Evolutionary conservation across 2,888 invertebrate genomes (phyloP), one percentile per base, ranked within the genome.

Genomic region (Athripsodes cinereus): DNA sequence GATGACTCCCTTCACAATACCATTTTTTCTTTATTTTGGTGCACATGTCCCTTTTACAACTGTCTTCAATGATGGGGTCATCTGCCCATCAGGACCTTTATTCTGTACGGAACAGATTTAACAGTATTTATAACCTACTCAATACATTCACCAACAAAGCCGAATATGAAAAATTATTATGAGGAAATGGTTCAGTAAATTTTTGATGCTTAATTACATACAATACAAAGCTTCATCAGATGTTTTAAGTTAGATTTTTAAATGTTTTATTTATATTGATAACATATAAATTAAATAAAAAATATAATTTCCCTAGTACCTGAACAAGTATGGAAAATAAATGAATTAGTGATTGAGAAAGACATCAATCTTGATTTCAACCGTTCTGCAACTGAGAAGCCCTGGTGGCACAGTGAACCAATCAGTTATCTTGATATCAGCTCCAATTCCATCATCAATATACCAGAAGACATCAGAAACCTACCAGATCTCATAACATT

Each of bases 371-470:
- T 85, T 50, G 84, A 86, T 69, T 83, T 85, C 66, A 72, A 79
- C 57, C 75, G 74, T 64, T 70, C 74, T 3, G 79, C 81, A 52
- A 79, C 81, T 40, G 79, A 81, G 51, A 81, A 82, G 64, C 81
- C 80, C 63, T 95, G 94, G 94, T 92, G 92, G 92, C 90, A 88
- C 70, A 84, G 87, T 67, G 85, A 87, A 66, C 86, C 89, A 1
- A 74, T 95, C 20, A 86, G 83, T 61, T 85, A 83, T 66, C 78
- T 95, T 64, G 91, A 93, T 72, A 76, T 90, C 55, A 88, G 89
- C 69, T 87, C 85, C 13, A 91, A 92, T 72, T 79, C 81, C 60
- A 74, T 91, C 62, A 79, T 79, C 59, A 72, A 72, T 63, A 75
- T 92, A 67, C 83, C 88, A 56, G 72, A 80, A 34, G 80, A 85